A percentile compares a stretch with the other conserved stretches of the same genome.
phyloP scores from a whole-genome alignment of 2,797 vertebrate species.

The Neomorphus geoffroyi region DNA sequence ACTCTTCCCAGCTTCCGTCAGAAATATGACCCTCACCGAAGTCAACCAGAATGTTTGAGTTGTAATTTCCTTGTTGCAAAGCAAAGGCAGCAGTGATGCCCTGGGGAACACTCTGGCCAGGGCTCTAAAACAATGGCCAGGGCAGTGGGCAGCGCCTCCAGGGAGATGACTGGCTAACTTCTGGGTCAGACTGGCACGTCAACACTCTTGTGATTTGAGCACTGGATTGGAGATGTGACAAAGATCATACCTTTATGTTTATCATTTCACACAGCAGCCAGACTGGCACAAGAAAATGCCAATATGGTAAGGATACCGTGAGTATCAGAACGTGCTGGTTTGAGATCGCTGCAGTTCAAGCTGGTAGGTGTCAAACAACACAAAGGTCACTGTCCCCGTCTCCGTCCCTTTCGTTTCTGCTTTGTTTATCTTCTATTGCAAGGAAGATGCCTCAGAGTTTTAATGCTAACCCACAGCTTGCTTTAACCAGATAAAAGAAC shows the following conservation, averaged over 20 bases:
- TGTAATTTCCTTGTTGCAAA: not conserved
- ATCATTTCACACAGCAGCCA: not conserved
- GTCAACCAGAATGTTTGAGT: not conserved
- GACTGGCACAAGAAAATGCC: not conserved
- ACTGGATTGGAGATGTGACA: not conserved
- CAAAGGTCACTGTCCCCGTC: not conserved
- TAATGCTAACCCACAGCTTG: not conserved
- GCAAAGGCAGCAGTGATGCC: not conserved
- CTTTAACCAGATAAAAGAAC: not conserved
- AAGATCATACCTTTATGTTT: not conserved
- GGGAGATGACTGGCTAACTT: not conserved
- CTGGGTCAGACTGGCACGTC: not conserved
- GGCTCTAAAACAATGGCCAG: not conserved
- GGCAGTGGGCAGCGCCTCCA: not conserved
- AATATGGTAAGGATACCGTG: not conserved
- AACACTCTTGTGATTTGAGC: not conserved
- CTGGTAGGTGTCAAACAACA: not conserved
- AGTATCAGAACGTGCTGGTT: not conserved
- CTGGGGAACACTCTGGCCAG: fast-evolving
- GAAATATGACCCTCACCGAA: not conserved
- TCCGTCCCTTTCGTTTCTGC: fast-evolving
- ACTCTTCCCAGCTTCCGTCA: not conserved
- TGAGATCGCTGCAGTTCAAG: not conserved
- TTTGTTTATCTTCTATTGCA: not conserved
- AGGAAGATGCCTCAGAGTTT: not conserved